Conservation (phyloP, 2,113 vertebrate species). For the Gyps fulvus region DNA sequence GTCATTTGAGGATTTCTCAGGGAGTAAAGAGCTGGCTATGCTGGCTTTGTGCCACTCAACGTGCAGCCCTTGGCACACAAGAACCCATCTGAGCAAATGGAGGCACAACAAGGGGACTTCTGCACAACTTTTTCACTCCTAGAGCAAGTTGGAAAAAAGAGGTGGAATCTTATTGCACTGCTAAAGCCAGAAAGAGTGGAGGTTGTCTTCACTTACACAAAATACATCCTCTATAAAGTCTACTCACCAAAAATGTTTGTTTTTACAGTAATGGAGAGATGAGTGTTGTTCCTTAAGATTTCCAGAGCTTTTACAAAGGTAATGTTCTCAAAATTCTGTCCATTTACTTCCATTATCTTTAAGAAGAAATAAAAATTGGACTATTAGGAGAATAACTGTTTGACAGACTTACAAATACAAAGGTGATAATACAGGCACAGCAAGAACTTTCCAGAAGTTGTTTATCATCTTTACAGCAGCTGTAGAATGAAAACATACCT, state of each 20-base stretch:
- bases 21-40: not conserved
- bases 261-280: constrained; percentile 95
- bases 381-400: not conserved
- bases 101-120: not conserved
- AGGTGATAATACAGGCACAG: not conserved
- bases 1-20: not conserved
- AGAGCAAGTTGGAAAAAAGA: not conserved
- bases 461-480: not conserved
- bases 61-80: not conserved
- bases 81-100: not conserved
- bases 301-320: constrained; percentile 90
- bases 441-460: not conserved
- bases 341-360: constrained; percentile 98
- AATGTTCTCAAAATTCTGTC: constrained; percentile 98
- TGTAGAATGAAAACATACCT: not conserved
- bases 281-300: constrained; percentile 93
- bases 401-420: not conserved
- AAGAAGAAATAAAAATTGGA: not conserved
- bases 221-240: not conserved
- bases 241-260: constrained; percentile 97
- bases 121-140: not conserved
- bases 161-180: not conserved
- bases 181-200: not conserved
- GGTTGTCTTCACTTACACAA: not conserved
- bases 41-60: not conserved